Evolutionary conservation across 1,140 invertebrate species (phyloP).

Genomic region (Rhopalosiphum padi): DNA sequence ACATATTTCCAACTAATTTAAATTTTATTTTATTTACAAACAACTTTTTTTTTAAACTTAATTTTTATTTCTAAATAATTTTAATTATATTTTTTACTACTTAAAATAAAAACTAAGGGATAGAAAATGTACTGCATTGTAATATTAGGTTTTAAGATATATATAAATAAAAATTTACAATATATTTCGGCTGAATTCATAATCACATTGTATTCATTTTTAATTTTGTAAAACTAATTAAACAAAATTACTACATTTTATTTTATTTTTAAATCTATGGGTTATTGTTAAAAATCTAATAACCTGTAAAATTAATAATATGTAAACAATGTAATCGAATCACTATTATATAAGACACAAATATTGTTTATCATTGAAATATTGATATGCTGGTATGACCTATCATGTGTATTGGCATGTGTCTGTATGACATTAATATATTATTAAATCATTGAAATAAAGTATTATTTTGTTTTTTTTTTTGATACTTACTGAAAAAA

Average conservation of each 20-base stretch:
- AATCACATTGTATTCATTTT: not conserved
- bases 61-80: not conserved
- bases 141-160: not conserved
- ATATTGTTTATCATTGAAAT: too few relatives aligned
- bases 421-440: not conserved
- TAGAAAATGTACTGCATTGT: not conserved
- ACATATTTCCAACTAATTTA: not conserved
- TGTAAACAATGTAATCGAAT: too few relatives aligned
- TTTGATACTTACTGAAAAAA: too few relatives aligned
- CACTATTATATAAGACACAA: too few relatives aligned
- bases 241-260: not conserved
- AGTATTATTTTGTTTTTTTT: not conserved
- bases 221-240: too few relatives aligned
- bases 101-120: not conserved
- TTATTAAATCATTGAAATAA: not conserved
- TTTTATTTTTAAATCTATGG: not conserved
- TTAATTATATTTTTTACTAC: not conserved
- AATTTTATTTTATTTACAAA: not conserved
- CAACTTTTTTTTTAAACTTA: not conserved
- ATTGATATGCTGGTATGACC: too few relatives aligned
- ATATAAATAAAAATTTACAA: not conserved
- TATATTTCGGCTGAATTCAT: not conserved
- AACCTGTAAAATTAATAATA: too few relatives aligned
- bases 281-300: too few relatives aligned
- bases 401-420: too few relatives aligned